Base-by-base conservation (phyloP, 2,888 invertebrate genomes). In the Molanna angustata region DNA sequence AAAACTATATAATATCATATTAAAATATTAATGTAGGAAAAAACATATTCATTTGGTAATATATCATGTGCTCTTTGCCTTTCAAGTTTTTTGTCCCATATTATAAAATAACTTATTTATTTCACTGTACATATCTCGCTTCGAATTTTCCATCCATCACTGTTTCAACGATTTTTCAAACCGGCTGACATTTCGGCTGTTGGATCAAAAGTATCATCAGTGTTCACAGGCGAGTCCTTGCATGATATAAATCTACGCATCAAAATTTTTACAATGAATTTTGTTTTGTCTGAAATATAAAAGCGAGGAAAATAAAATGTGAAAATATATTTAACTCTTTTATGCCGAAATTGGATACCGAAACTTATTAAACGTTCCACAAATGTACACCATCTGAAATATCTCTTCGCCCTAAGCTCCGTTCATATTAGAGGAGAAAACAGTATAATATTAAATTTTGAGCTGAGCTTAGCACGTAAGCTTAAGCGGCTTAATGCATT, bases 391-490 rank as follows among this genome's bases (percentile, higher is more conserved):
- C 35, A 35, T 13, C n/a, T 9, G 13, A 13, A 7, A 35, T 35
- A 35, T 13, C 13, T 13, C 4, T 27, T 27, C 11, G 27, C 27
- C n/a, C n/a, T n/a, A n/a, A n/a, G n/a, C n/a, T n/a, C n/a, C n/a
- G n/a, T n/a, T n/a, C 44, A 54, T 49, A 54, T 54, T 54, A 49
- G 31, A 18, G 22, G 49, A 42, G 47, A 49, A 54, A 44, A 54
- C 37, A 40, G 44, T 52, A 51, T 51, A 37, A 55, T 52, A 55
- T 55, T 55, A 55, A 55, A 51, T 55, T 55, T 51, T 55, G 52
- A 55, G 47, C 52, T 42, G 44, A 32, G 50, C 42, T 50, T 43
- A 50, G 22, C 50, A 43, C 50, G 35, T 42, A 21, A 40, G 50
- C 50, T 50, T 50, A 50, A 50, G 27, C 50, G 35, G 43, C 32